A percentile compares a stretch with the other conserved stretches of the same genome.
Conservation (phyloP, 2,113 vertebrate genomes). For the Suncus etruscus region DNA sequence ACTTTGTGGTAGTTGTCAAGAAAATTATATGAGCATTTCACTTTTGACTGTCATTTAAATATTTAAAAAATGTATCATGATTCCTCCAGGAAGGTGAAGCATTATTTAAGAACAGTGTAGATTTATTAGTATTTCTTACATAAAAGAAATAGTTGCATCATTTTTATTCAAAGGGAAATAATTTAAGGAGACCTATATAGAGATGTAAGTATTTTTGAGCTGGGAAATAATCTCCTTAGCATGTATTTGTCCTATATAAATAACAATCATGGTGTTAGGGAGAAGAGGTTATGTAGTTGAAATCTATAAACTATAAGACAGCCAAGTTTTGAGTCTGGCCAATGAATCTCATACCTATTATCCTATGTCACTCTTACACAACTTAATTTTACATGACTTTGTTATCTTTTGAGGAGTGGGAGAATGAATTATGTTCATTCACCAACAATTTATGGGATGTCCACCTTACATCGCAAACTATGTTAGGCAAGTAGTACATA, state of each 20-base stretch:
- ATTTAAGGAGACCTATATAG: background rate
- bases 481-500: background rate
- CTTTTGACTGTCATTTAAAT: slow-evolving; percentile 39
- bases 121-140: background rate
- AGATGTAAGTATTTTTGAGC: background rate
- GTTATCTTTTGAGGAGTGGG: background rate
- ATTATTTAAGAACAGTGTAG: background rate
- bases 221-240: slow-evolving; percentile 21
- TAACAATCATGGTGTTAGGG: background rate
- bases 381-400: background rate
- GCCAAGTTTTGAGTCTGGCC: background rate
- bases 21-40: slow-evolving; percentile 59
- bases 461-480: background rate
- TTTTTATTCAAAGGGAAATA: background rate
- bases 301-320: background rate
- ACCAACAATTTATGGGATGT: background rate
- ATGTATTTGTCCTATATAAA: slow-evolving; percentile 7
- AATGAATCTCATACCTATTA: background rate
- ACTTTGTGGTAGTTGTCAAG: slow-evolving; percentile 58
- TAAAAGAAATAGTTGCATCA: background rate
- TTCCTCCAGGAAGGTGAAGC: background rate
- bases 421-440: slow-evolving; percentile 41
- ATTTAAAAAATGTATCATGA: slow-evolving; percentile 55
- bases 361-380: slow-evolving; percentile 10
- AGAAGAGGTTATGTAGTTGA: background rate